Percentiles rank a stretch among this genome's conserved stretches.
Conservation (phyloP, 2,797 vertebrate species). For the Chaunax sp. region DNA sequence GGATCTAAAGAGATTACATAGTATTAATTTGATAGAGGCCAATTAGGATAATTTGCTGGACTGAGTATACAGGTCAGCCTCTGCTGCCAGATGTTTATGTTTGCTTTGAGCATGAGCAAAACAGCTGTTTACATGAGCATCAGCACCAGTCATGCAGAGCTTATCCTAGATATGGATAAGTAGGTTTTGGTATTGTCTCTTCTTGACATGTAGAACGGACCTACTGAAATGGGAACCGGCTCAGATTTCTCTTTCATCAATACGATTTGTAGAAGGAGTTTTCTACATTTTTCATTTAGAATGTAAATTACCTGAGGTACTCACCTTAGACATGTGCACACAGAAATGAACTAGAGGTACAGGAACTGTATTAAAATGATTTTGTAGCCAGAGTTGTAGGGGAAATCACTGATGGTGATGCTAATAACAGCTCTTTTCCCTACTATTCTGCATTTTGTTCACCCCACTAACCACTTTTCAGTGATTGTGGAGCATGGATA, state of each 20-base stretch:
- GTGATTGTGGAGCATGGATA: too few relatives aligned
- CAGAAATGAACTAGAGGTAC: background rate
- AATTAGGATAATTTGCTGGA: constrained; percentile 69
- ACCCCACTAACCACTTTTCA: too few relatives aligned
- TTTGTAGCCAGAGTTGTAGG: background rate
- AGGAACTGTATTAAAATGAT: constrained; percentile 9
- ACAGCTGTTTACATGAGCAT: constrained; percentile 62
- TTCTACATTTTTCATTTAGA: too few relatives aligned
- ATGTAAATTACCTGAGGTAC: too few relatives aligned
- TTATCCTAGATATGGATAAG: constrained; percentile 23
- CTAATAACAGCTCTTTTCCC: background rate
- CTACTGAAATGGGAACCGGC: background rate
- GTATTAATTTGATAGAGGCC: constrained; percentile 50
- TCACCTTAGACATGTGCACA: too few relatives aligned
- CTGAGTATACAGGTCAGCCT: constrained; percentile 56
- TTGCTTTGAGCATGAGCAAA: constrained; percentile 43
- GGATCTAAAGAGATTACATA: constrained; percentile 46
- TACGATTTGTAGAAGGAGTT: too few relatives aligned
- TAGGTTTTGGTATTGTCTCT: constrained; percentile 4
- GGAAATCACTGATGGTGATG: background rate
- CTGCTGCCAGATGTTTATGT: constrained; percentile 65
- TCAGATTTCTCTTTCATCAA: too few relatives aligned
- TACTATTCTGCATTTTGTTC: background rate
- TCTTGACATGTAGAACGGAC: background rate
- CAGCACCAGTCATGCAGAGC: constrained; percentile 16